These are phyloP conservation scores for Anadara kagoshimensis DNA, from an alignment of 1,140 invertebrate species.

Conservation along the genomic window DNA sequence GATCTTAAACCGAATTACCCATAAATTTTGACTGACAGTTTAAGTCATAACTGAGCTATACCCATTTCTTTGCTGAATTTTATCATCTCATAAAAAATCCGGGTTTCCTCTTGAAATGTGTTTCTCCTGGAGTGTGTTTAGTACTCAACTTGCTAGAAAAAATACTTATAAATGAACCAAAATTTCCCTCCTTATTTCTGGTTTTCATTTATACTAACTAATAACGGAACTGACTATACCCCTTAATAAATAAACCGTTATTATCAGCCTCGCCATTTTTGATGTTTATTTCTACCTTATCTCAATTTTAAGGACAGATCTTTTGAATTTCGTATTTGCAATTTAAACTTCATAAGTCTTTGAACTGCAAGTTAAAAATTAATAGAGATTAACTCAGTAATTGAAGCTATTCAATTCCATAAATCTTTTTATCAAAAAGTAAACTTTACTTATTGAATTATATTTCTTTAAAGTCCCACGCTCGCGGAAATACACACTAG, in stretches of 20 bases:
- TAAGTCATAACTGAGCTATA: neutral
- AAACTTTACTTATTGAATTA: neutral
- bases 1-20: too few species aligned
- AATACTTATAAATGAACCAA: neutral
- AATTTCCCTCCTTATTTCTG: neutral
- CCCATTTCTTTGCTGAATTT: neutral
- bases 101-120: neutral
- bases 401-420: too few species aligned
- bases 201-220: neutral
- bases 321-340: slow-evolving; percentile 27
- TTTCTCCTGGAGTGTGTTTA: neutral
- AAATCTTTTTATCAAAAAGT: slow-evolving; percentile 21
- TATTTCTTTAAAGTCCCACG: too few species aligned
- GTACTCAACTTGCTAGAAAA: neutral
- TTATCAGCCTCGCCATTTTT: neutral
- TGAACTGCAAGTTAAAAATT: slow-evolving; percentile 3
- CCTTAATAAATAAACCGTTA: neutral
- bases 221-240: neutral
- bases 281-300: neutral
- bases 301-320: neutral
- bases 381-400: too few species aligned
- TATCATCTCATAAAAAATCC: neutral
- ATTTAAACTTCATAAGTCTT: slow-evolving; percentile 21
- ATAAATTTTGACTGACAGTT: too few species aligned
- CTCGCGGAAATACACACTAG: too few species aligned